Base-by-base conservation (phyloP, 2,113 vertebrate species). In the Amblyopsis rosae region DNA sequence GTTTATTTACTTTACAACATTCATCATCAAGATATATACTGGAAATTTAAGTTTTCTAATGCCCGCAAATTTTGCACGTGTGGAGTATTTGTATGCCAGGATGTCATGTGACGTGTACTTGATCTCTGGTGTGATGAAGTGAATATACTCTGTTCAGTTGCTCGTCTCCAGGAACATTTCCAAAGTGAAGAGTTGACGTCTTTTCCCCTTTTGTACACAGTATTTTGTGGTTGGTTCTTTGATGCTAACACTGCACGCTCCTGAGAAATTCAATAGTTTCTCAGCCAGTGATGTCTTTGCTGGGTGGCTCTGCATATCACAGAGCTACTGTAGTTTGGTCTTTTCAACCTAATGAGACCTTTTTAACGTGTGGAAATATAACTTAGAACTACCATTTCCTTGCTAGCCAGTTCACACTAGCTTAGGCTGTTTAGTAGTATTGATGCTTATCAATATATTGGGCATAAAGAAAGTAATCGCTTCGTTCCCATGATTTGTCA, bases 1-100 rank as follows among this genome's bases (percentile, higher is more conserved):
- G 70, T 64, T 47, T n/a, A 82, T 81, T 79, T 76, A 73, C 82
- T 84, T 77, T 66, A 65, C 54, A 46, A 26, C 35, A 16, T 41
- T 61, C 67, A 54, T 47, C 56, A 49, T 59, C 49, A 67, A 12
- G 69, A 57, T 74, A 65, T 60, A 56, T 57, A 47, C 46, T 67
- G 59, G 63, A 55, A 32, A 61, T 73, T 56, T 51, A 69, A 60
- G 76, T 76, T 55, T 63, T 47, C 46, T 66, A 57, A 41, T 63
- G 10, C 69, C 71, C 12, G 16, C 49, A 50, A 50, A 17, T 19
- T 62, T 62, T 79, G 69, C 75, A 69, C 76, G 60, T 71, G 62
- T 60, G 67, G 54, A 54, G 46, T 79, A 59, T 26, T 19, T 6
- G 67, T 51, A 46, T 73, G 73, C 49, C n/a, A 48, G 46, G 46